These are phyloP conservation scores for Protobothrops mucrosquamatus DNA, from an alignment of 2,113 vertebrate genomes.

Conservation along the genomic window DNA sequence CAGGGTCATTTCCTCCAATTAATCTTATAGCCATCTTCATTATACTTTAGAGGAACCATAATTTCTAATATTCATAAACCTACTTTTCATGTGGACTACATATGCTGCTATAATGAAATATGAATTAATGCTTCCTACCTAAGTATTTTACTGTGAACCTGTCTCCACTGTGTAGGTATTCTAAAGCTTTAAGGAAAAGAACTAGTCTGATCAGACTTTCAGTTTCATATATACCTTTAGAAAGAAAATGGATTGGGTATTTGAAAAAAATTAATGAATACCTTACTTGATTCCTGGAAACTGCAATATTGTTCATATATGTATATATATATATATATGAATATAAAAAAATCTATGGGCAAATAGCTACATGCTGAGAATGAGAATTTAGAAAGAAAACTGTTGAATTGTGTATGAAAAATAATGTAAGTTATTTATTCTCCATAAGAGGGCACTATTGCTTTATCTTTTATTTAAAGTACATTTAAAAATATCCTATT, in stretches of 20 bases:
- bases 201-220: not conserved
- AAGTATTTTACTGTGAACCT: not conserved
- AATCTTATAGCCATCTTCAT: not conserved
- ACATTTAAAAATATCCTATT: not conserved
- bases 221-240: not conserved
- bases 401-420: not conserved
- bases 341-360: not conserved
- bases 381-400: not conserved
- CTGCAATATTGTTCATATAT: not conserved
- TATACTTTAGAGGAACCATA: not conserved
- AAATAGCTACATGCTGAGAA: not conserved
- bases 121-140: not conserved
- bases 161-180: not conserved
- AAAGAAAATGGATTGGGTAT: not conserved
- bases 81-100: not conserved
- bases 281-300: not conserved
- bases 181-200: not conserved
- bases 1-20: not conserved
- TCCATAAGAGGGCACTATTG: not conserved
- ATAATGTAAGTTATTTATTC: not conserved
- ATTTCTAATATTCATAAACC: not conserved
- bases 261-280: not conserved
- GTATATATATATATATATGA: not conserved
- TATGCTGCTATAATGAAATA: not conserved
- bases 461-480: not conserved